phyloP scores from a whole-genome alignment of 2,113 vertebrate genomes.

The Osmerus eperlanus region DNA sequence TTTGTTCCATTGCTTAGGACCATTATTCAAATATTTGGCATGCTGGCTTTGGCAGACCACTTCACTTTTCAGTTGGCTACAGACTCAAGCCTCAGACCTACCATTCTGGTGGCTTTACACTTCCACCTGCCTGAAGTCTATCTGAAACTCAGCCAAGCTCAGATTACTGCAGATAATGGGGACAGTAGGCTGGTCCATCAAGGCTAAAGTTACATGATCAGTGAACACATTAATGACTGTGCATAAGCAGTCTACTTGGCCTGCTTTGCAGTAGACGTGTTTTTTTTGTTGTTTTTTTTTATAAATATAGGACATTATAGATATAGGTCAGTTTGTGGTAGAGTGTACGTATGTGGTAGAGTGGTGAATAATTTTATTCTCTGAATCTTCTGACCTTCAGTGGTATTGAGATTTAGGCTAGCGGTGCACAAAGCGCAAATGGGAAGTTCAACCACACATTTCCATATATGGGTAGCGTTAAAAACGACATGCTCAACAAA shows the following conservation, averaged over 20 bases:
- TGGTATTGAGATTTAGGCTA: background rate
- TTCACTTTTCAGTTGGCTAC: background rate
- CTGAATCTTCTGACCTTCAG: too few species aligned
- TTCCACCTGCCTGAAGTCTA: background rate
- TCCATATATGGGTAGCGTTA: constrained; percentile 20
- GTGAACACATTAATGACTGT: background rate
- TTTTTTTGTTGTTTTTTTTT: too few species aligned
- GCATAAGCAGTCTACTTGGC: background rate
- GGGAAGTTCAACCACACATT: constrained; percentile 46
- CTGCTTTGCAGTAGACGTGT: background rate
- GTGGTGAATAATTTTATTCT: background rate
- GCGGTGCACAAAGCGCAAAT: constrained; percentile 20
- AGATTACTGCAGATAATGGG: constrained; percentile 5
- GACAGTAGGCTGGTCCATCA: background rate
- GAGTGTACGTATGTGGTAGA: background rate
- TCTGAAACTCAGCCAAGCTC: background rate
- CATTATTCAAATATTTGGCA: constrained; percentile 16
- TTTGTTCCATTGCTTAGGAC: constrained; percentile 5
- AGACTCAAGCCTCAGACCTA: background rate
- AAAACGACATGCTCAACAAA: background rate
- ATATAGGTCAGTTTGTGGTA: too few species aligned
- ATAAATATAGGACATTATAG: too few species aligned
- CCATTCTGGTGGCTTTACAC: constrained; percentile 10
- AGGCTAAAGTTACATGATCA: constrained; percentile 8
- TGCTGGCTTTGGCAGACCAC: background rate